Percentiles rank a stretch among this genome's conserved stretches.
These are phyloP conservation scores for Camelus bactrianus DNA, from an alignment of 2,113 vertebrate genomes.

Conservation along the genomic window DNA sequence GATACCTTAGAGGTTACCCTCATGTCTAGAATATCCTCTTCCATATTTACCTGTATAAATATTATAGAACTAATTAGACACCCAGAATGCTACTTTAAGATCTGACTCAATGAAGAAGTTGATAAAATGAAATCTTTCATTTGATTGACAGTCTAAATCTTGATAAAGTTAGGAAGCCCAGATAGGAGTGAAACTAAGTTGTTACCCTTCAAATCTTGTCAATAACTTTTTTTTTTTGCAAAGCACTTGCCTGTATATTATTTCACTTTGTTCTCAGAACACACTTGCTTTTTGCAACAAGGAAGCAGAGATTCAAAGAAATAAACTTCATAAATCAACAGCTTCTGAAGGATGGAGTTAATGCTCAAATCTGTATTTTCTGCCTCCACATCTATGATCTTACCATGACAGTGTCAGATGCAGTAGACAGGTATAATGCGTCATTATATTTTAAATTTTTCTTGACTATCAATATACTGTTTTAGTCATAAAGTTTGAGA, in stretches of 20 bases:
- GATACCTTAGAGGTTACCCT: background rate
- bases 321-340: background rate
- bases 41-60: background rate
- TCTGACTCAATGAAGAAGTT: background rate
- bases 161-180: background rate
- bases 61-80: background rate
- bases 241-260: background rate
- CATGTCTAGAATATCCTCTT: background rate
- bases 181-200: background rate
- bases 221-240: background rate
- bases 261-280: background rate
- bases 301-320: conserved; percentile 30
- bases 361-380: background rate
- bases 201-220: background rate
- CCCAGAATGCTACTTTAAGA: background rate
- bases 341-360: background rate
- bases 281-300: background rate
- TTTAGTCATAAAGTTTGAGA: background rate
- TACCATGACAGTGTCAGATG: background rate
- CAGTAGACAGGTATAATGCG: background rate
- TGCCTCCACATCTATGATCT: background rate
- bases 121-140: conserved; percentile 4
- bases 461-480: background rate
- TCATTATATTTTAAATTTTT: background rate
- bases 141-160: background rate